Evolutionary conservation across 2,113 vertebrate species (phyloP), one percentile per base, ranked within the genome.

Genomic region (Megatriorchis doriae): DNA sequence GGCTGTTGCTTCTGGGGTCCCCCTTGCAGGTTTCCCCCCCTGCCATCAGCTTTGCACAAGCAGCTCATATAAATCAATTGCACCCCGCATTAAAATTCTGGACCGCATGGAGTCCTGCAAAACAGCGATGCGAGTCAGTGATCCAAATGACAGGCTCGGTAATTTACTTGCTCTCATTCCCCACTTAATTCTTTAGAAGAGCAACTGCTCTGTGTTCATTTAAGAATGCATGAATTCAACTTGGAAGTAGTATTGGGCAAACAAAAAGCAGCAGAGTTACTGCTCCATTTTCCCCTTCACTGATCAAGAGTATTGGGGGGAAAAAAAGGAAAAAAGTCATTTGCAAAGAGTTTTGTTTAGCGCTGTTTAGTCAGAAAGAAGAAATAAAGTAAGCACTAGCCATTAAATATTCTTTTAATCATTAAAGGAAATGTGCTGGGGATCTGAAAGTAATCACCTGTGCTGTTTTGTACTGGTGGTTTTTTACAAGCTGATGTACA

Each of bases 161-260:
- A 96, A 98, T 97, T 97, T 95, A 91, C 94, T 97, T 94, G 80
- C 95, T 94, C 88, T 97, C 95, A 89, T 97, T 96, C 95, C 88
- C 95, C 90, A 91, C 93, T 97, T 96, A 96, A 96, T 98, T 97
- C 96, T 97, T 96, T 86, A 94, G 94, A 94, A 92, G 92, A 97
- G 92, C 95, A 92, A 95, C 93, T 94, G 90, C 74, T 95, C 79
- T 63, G 21, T 93, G 95, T 92, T 97, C 86, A 73, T 67, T 96
- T 96, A 94, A 91, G 96, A 97, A 96, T 90, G 93, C 94, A 71
- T 74, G 93, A 96, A 92, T 97, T 96, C 88, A 88, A 91, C 81
- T 82, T 89, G 72, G 68, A 92, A 93, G 72, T 78, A 88, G 62
- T 92, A 77, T 91, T 92, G 88, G 81, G 81, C 90, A 94, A 96